Conservation (phyloP, 2,797 vertebrate genomes). For the Acropternis orthonyx region DNA sequence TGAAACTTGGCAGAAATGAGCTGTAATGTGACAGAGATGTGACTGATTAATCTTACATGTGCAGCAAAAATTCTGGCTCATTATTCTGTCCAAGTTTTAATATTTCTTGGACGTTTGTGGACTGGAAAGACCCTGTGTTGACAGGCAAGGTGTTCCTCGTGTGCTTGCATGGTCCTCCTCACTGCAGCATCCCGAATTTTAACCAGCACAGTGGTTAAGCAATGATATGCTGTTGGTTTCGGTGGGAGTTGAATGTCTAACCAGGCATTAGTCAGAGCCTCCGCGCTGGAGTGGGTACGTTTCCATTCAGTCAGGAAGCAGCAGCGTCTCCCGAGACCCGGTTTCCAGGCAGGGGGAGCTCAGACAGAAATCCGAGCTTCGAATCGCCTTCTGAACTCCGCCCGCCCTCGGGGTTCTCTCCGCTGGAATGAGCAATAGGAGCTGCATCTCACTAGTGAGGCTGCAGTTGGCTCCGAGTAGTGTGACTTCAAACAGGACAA, state of each 20-base stretch:
- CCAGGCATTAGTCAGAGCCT: background rate
- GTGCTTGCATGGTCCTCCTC: background rate
- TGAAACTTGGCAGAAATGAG: background rate
- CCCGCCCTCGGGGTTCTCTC: background rate
- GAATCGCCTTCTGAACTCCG: background rate
- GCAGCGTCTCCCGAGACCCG: background rate
- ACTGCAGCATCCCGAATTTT: background rate
- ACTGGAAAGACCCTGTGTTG: background rate
- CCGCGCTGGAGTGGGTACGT: background rate
- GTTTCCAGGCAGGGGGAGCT: background rate
- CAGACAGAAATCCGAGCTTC: background rate
- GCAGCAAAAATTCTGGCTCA: background rate
- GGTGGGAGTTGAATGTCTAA: background rate
- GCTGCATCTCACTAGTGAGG: background rate
- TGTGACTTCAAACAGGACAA: background rate
- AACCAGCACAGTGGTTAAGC: background rate
- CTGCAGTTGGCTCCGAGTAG: background rate
- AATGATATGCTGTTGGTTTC: background rate
- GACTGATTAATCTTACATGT: background rate
- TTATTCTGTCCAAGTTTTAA: background rate
- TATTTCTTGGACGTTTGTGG: background rate
- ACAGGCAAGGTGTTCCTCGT: background rate
- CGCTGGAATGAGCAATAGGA: background rate
- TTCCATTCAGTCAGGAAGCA: background rate
- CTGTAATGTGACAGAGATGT: background rate